phyloP scores from a whole-genome alignment of 23 tunicate genomes.

The Halocynthia aurantium region DNA sequence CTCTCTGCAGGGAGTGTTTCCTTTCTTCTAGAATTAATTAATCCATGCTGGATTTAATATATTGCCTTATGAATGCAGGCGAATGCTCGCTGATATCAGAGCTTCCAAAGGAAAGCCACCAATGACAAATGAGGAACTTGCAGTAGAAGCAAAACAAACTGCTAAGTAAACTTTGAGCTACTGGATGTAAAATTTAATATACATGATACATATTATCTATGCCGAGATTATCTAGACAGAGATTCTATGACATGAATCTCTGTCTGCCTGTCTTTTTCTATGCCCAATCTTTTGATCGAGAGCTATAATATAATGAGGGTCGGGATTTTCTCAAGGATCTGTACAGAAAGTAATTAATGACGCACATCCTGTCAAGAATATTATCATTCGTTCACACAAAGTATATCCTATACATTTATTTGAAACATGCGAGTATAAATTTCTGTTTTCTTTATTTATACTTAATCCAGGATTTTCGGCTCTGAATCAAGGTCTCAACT shows the following conservation, averaged over 20 bases:
- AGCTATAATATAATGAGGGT: too few species aligned
- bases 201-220: too few species aligned
- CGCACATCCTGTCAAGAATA: too few species aligned
- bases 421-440: background rate
- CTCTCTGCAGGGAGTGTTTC: background rate
- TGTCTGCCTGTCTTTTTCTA: too few species aligned
- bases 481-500: conserved; percentile 44
- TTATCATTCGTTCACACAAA: background rate
- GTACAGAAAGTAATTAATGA: too few species aligned
- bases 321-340: too few species aligned
- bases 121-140: conserved; percentile 21
- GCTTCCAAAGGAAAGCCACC: conserved; percentile 43
- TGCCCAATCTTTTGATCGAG: too few species aligned
- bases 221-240: too few species aligned
- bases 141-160: conserved; percentile 43
- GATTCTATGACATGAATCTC: too few species aligned
- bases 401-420: background rate
- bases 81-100: conserved; percentile 73
- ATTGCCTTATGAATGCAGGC: conserved; percentile 18
- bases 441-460: background rate
- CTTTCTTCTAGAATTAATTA: background rate
- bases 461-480: conserved; percentile 54
- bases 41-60: background rate
- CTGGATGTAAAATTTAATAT: too few species aligned
- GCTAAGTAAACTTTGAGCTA: conserved; percentile 38